phyloP scores from a whole-genome alignment of 2,113 vertebrate genomes.

The Podarcis raffonei region DNA sequence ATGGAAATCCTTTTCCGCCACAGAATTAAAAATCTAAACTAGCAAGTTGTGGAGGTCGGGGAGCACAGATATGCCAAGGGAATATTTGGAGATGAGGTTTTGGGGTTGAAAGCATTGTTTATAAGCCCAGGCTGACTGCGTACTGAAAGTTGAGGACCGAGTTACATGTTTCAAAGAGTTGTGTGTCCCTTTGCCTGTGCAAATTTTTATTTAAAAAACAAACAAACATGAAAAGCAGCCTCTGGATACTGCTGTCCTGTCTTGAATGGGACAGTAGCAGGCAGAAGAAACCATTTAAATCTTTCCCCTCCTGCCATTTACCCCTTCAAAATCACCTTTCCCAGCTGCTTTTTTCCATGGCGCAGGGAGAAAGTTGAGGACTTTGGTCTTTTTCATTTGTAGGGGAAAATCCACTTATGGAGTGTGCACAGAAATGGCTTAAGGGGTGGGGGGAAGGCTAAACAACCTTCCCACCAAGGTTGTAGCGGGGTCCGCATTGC shows the following conservation, averaged over 20 bases:
- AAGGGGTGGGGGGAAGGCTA: too few relatives aligned
- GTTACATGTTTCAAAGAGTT: background rate
- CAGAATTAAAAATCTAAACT: background rate
- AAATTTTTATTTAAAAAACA: background rate
- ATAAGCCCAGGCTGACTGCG: background rate
- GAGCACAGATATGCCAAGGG: background rate
- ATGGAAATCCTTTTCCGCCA: background rate
- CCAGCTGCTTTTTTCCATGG: too few relatives aligned
- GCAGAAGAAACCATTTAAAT: background rate
- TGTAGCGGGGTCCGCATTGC: background rate
- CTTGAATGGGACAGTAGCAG: background rate
- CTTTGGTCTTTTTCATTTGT: background rate
- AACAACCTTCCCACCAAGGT: background rate
- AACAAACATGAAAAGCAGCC: background rate
- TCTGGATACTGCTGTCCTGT: background rate
- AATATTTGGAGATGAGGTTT: background rate
- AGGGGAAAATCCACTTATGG: background rate
- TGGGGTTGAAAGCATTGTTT: background rate
- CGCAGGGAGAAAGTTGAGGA: too few relatives aligned
- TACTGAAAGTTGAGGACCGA: background rate
- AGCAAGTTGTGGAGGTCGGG: background rate
- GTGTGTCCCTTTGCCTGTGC: background rate
- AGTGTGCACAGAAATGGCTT: background rate
- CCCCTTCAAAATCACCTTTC: background rate
- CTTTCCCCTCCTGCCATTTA: background rate